Evolutionary conservation across 2,797 vertebrate genomes (phyloP), one percentile per base, ranked within the genome.

Genomic region (Limnodromus scolopaceus): DNA sequence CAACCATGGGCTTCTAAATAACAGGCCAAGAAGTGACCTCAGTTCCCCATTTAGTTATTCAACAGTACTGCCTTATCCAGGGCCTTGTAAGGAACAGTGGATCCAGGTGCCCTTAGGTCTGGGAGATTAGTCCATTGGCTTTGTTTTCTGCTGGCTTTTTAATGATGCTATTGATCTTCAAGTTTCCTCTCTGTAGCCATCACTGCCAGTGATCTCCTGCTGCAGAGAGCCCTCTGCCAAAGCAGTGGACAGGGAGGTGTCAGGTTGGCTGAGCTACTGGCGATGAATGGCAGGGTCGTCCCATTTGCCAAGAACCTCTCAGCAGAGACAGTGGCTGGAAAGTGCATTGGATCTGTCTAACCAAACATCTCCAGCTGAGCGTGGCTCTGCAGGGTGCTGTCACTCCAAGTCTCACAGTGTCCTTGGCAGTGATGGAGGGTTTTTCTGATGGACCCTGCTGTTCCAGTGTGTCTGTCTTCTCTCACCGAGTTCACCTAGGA

Each of bases 291-390:
- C 89, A 90, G 66, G 14, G 30, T 55, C 41, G 10, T 32, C 58
- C 92, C 54, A 1, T 58, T 34, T 95, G 72, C 89, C 87, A 84
- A 79, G 90, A 93, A 53, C 65, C 16, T 87, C 94, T 94, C 86
- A 91, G 90, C 46, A 84, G 46, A 92, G 61, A 17, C 11, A 34
- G 72, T 17, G 91, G 61, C 87, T 75, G 89, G 34, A 65, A 68
- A 75, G 61, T n/a, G 49, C 38, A 8, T 15, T 55, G 69, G 82
- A 16, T 46, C 19, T 76, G 83, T 51, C 76, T 55, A 28, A n/a
- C 76, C 69, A 16, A 48, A 58, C 6, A 2, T 30, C 46, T 88
- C 94, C 83, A 84, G 65, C 84, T 86, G 93, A 65, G 69, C 1
- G 1, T 25, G 63, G 46, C 89, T 84, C 85, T 72, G 79, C 69